phyloP scores from a whole-genome alignment of 1,140 invertebrate species.

The Apocrypta bakeri region DNA sequence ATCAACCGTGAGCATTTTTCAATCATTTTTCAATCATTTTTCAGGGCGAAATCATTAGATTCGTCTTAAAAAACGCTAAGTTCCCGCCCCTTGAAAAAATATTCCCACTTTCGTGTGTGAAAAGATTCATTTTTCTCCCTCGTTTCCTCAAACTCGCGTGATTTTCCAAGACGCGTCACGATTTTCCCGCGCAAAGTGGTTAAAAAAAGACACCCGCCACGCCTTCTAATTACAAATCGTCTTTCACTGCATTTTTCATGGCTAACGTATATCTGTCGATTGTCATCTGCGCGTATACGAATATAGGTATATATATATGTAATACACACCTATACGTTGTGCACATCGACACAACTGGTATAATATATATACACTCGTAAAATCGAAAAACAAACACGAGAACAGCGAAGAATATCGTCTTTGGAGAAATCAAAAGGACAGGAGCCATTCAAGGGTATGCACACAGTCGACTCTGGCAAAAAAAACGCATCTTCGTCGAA shows the following conservation, averaged over 20 bases:
- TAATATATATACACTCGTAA: neutral
- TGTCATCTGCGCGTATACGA: neutral
- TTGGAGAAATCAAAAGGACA: neutral
- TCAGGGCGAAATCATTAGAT: neutral
- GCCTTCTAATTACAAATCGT: slow-evolving; percentile 1
- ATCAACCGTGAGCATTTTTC: slow-evolving; percentile 1
- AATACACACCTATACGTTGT: neutral
- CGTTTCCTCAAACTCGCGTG: neutral
- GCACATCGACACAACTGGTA: too few relatives aligned
- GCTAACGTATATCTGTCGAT: neutral
- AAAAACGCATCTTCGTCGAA: neutral
- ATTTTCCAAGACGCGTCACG: neutral
- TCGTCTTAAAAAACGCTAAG: slow-evolving; percentile 11
- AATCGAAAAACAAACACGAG: neutral
- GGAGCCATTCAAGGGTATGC: neutral
- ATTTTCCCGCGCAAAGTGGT: neutral
- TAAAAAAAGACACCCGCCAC: neutral
- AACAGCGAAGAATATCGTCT: neutral
- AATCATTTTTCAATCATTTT: neutral
- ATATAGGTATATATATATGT: too few relatives aligned
- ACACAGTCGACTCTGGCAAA: neutral
- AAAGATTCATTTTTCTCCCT: slow-evolving; percentile 26
- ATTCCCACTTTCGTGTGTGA: neutral
- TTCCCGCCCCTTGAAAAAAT: neutral
- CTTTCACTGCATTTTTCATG: neutral